These are phyloP conservation scores for Apotomis capreana DNA, from an alignment of 2,888 invertebrate species.

Conservation along the genomic window DNA sequence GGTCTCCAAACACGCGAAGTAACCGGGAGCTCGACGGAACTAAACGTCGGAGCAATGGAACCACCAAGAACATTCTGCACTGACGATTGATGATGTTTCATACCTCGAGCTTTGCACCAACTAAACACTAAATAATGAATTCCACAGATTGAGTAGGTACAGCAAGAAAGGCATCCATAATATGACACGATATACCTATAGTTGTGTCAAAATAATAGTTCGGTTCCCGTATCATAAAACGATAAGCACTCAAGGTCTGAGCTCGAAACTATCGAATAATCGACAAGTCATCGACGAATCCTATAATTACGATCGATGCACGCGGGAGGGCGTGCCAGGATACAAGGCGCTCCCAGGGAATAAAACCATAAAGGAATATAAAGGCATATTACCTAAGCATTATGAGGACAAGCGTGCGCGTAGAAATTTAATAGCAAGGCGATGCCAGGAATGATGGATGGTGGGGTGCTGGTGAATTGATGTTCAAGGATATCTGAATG, in stretches of 20 bases:
- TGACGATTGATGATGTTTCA: no score
- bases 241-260: conserved; percentile 33
- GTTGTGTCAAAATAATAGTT: neutral
- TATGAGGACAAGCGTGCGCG: conserved; percentile 33
- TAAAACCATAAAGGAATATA: conserved; percentile 35
- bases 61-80: no score
- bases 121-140: no score
- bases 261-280: conserved; percentile 36
- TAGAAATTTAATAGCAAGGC: conserved; percentile 32
- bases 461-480: conserved; percentile 20
- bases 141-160: no score
- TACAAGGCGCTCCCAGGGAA: conserved; percentile 36
- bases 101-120: no score
- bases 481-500: conserved; percentile 24
- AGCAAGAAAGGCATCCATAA: no score
- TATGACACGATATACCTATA: no score
- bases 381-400: conserved; percentile 29
- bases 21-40: neutral
- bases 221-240: conserved; percentile 12
- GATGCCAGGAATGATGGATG: conserved; percentile 34
- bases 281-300: conserved; percentile 39
- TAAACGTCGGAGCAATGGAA: neutral
- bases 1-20: neutral
- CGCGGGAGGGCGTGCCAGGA: conserved; percentile 40
- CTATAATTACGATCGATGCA: conserved; percentile 37